Conservation (phyloP, 2,113 vertebrate species). For the Elanus axillaris region DNA sequence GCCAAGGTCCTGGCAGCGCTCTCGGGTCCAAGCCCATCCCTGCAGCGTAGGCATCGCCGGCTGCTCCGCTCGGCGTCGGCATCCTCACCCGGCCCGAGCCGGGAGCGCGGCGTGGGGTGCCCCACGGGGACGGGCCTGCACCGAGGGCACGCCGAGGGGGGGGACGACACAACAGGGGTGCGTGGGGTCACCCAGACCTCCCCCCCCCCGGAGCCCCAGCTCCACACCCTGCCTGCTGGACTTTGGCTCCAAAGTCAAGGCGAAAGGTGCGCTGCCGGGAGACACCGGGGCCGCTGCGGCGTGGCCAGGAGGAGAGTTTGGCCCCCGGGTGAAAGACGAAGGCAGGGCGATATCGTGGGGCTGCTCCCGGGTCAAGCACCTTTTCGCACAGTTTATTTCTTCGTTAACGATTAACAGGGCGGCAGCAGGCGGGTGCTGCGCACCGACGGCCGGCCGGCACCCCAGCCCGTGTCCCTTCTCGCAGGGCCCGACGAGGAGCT, state of each 20-base stretch:
- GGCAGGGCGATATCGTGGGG: not conserved
- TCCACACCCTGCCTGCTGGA: not conserved
- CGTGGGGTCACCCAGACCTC: not conserved
- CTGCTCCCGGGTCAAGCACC: not conserved
- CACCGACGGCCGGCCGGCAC: not conserved
- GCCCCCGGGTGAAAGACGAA: not conserved
- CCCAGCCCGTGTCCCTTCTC: not conserved
- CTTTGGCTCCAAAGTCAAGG: not conserved
- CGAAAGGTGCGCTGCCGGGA: not conserved
- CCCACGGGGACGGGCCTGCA: not conserved
- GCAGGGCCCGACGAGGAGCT: not conserved
- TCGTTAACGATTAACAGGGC: not conserved
- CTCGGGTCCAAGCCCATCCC: not conserved
- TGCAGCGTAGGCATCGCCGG: not conserved
- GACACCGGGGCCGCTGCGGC: rapidly evolving
- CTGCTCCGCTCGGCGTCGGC: not conserved
- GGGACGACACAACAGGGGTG: not conserved
- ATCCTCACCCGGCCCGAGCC: not conserved
- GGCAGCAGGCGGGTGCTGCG: not conserved
- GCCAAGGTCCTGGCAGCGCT: not conserved
- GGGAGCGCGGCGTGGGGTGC: rapidly evolving
- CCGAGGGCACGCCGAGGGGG: rapidly evolving
- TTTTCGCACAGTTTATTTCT: not conserved
- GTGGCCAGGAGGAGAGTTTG: not conserved
- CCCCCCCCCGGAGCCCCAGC: rapidly evolving